Evolutionary conservation across 2,888 invertebrate genomes (phyloP), one percentile per base, ranked within the genome.

Genomic region (Drosophila antonietae): DNA sequence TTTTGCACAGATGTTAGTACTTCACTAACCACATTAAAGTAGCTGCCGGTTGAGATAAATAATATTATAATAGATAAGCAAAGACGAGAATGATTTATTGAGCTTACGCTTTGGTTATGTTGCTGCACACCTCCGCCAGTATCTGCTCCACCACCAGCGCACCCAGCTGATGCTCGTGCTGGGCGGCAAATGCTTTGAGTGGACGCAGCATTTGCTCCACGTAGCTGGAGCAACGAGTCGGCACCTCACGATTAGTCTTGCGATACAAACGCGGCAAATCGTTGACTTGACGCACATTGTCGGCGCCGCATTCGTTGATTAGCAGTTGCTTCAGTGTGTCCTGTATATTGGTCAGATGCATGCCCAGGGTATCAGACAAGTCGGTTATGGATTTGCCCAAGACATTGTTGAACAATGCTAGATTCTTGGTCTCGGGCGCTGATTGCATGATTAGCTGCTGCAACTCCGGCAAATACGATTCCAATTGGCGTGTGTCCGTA

Each of bases 221-320:
- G 90, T 98, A 98, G 20, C 94, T 92, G 75, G 97, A 97, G 41
- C 96, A 95, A 84, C 96, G 96, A 1, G 95, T 95, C 0, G 98
- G 98, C 33, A 96, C 94, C 80, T 96, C 97, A 74, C 97, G 95
- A 91, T 98, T 98, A 0, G 98, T 98, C 92, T 98, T 96, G 62
- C 98, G 94, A 92, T 97, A 99, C 64, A 98, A 93, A 73, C 98
- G 94, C 3, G 99, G 99, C 92, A 99, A 97, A 91, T 99, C 98
- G 81, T 95, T 96, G 6, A 99, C 98, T 94, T 96, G 96, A 75
- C 96, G 95, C 80, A 97, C 93, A 80, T 95, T 95, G 31, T 93
- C 92, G 58, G 94, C 93, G 81, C 95, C 96, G 87, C 95, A 96
- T 94, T 91, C 96, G 95, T 20, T 95, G 95, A 6, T 98, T 96